Base-by-base conservation (phyloP, 35 echinoderm and acorn worm species). In the Eucidaris tribuloides region DNA sequence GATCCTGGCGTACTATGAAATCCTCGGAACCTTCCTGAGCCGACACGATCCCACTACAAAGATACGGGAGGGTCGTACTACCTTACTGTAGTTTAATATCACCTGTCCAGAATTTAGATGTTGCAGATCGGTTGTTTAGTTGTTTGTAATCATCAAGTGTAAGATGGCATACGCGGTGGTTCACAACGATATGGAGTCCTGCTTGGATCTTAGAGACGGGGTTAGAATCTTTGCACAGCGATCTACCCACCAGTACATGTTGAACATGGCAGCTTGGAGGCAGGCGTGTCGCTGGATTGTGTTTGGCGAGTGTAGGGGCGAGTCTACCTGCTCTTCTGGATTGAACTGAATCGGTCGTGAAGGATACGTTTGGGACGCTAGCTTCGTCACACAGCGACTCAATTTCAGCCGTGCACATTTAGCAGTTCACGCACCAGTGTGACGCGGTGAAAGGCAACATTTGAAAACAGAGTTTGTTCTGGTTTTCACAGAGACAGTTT, bases 151-250 rank as follows among this genome's bases (percentile, higher is more conserved):
- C 54, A 33, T 81, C 79, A 9, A 81, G 29, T 9, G 60, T 45
- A 18, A 25, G 46, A 62, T 84, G 68, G 1, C 58, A 77, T 46
- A n/a, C n/a, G n/a, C n/a, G n/a, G n/a, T n/a, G n/a, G n/a, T 86
- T 77, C 22, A 86, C 83, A 29, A 38, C 43, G 5, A 25, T 77
- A 11, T 27, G 7, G 39, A 68, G 31, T 86, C 70, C 20, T 42
- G 46, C 64, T 86, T 48, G 25, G 63, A 54, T n/a, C 20, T 77
- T 24, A 86, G 65, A 31, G 77, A 28, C 3, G 77, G 65, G 11
- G 42, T 65, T 2, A 86, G 25, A 38, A 77, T 77, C 35, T 74
- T 77, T 7, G 45, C 34, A 72, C 58, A 70, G 57, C n/a, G 58
- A 84, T 36, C 40, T 71, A 2, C n/a, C 81, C 81, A 19, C 13